These are phyloP conservation scores for Labroides dimidiatus DNA, from an alignment of 2,797 vertebrate genomes.

Conservation along the genomic window DNA sequence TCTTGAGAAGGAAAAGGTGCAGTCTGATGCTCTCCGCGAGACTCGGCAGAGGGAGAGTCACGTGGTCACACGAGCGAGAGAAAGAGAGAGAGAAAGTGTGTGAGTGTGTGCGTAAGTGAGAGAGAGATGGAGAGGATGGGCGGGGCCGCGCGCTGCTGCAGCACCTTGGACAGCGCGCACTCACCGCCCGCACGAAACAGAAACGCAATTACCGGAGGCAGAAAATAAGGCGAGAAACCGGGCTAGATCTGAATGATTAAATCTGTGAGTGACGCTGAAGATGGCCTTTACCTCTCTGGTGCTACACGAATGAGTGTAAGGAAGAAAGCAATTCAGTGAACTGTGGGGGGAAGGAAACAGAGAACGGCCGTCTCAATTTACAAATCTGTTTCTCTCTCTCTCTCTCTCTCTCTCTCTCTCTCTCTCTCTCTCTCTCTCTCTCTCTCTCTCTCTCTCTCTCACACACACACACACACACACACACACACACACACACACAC, in stretches of 20 bases:
- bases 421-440: neutral
- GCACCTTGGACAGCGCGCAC: conserved; percentile 81
- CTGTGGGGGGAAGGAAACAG: neutral
- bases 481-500: neutral
- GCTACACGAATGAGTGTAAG: conserved; percentile 22
- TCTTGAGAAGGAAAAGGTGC: conserved; percentile 81
- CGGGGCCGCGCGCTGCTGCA: conserved; percentile 79
- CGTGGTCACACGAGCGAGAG: conserved; percentile 62
- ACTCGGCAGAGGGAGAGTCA: conserved; percentile 73
- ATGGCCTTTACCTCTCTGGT: conserved; percentile 44
- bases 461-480: neutral
- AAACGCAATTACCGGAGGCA: conserved; percentile 69
- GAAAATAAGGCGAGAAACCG: conserved; percentile 54
- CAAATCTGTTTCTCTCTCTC: conserved; percentile 13
- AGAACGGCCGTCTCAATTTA: conserved; percentile 23
- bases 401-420: conserved; percentile 8
- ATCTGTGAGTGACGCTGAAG: conserved; percentile 53
- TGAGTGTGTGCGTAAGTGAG: conserved; percentile 9
- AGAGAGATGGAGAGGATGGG: conserved; percentile 64
- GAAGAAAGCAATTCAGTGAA: conserved; percentile 38
- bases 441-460: neutral
- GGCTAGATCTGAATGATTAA: conserved; percentile 56
- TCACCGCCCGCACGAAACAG: conserved; percentile 49
- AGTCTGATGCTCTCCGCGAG: conserved; percentile 80
- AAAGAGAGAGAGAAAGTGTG: neutral